A percentile compares a stretch with the other conserved stretches of the same genome.
phyloP scores from a whole-genome alignment of 2,113 vertebrate species.

The Cochlearius cochlearius region DNA sequence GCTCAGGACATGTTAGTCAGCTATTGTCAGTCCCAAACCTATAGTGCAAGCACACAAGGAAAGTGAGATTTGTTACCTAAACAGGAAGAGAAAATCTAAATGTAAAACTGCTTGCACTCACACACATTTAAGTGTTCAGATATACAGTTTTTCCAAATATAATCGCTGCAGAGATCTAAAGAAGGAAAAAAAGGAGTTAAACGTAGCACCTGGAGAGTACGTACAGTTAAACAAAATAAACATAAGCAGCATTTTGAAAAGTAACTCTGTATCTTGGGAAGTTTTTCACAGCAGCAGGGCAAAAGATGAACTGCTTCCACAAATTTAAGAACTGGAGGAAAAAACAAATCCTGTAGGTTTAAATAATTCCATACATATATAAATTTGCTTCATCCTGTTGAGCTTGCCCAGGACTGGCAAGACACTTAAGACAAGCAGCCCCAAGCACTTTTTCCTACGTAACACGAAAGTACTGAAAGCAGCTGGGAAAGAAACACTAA shows the following conservation, averaged over 20 bases:
- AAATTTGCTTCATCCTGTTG: not conserved
- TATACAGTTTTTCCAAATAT: conserved; percentile 97
- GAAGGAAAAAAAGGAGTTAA: conserved; percentile 97
- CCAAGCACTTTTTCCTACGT: not conserved
- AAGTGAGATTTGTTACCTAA: conserved; percentile 87
- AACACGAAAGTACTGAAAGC: not conserved
- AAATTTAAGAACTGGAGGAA: conserved; percentile 6
- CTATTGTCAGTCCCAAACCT: conserved; percentile 88
- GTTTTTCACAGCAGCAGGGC: conserved; percentile 21
- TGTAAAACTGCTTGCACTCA: conserved; percentile 98
- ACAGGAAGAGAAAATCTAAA: conserved; percentile 88
- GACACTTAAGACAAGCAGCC: not conserved
- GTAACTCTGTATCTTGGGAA: conserved; percentile 37
- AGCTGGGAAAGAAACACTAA: not conserved
- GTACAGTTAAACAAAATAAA: conserved; percentile 72
- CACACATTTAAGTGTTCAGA: conserved; percentile 99
- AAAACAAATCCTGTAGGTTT: conserved; percentile 12
- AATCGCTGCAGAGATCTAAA: conserved; percentile 98
- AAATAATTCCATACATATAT: not conserved
- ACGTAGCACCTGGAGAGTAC: conserved; percentile 70
- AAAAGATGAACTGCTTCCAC: conserved; percentile 41
- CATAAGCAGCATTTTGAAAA: conserved; percentile 71
- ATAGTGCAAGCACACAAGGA: conserved; percentile 91
- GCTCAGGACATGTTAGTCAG: conserved; percentile 89
- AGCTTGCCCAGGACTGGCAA: not conserved